Conservation (phyloP, 1,140 invertebrate species). For the Hetaerina americana region DNA sequence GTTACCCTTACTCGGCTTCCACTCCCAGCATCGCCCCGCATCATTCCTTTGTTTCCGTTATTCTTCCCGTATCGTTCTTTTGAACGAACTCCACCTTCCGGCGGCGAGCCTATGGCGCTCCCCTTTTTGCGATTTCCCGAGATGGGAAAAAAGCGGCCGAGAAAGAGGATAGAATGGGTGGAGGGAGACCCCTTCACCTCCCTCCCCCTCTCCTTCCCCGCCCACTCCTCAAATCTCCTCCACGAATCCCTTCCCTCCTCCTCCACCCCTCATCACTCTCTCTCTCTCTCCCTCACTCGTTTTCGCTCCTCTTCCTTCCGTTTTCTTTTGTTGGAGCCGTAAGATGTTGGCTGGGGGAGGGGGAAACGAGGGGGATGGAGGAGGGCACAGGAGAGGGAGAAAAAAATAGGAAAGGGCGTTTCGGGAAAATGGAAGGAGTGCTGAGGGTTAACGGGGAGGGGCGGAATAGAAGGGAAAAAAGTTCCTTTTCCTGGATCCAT, state of each 20-base stretch:
- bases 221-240: conserved; percentile 4
- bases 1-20: background rate
- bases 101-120: background rate
- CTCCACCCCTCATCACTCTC: conserved; percentile 7
- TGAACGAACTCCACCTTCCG: background rate
- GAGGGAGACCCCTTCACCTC: background rate
- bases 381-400: no score
- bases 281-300: conserved; percentile 6
- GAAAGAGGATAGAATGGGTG: no score
- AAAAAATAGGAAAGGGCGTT: conserved; percentile 1
- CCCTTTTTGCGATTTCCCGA: background rate
- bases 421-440: no score
- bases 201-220: conserved; percentile 8
- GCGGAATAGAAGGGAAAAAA: background rate
- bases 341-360: conserved; percentile 1
- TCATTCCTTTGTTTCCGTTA: background rate
- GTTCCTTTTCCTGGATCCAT: conserved; percentile 5
- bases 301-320: conserved; percentile 11
- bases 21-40: background rate
- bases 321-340: conserved; percentile 7
- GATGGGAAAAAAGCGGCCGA: background rate
- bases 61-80: background rate
- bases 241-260: background rate
- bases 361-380: background rate
- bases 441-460: no score